Base-by-base conservation (phyloP, 2,113 vertebrate species). In the Nothoprocta perdicaria region DNA sequence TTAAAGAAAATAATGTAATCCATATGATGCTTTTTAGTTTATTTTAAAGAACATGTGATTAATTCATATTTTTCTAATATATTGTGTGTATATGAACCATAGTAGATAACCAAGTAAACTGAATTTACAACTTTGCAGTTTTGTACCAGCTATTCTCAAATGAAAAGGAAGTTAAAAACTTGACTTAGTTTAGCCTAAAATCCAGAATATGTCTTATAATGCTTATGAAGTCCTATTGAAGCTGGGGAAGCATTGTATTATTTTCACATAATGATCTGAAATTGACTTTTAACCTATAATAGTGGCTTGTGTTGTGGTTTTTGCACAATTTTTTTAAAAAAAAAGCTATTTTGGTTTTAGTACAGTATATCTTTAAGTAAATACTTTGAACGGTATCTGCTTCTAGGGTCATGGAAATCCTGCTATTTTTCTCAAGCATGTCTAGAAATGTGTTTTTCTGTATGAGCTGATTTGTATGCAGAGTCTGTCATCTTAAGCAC, bases 1-100 rank as follows among this genome's bases (percentile, higher is more conserved):
- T 88, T 99, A 92, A 98, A 96, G 96, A 99, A 98, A 97, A 89
- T 45, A 1, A 89, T 48, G 0, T 92, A 84, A 50, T 69, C 55
- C 12, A 7, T 3, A 2, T 68, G 58, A 74, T 79, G 48, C 41
- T 43, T 80, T 21, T 38, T 52, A 29, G 6, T 5, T 74, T 84
- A 67, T 94, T 82, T 11, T 86, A 79, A 92, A 14, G 6, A 12
- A 3, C 86, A 6, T 38, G 1, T 71, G 35, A 45, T 79, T 55
- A 82, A 72, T 68, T 53, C 48, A 38, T 86, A 19, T 23, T 67
- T 79, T 79, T 35, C 93, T 69, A 52, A 21, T 66, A 23, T 3
- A 29, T 2, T n/a, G 3, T 55, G 6, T 72, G 12, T 50, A 15
- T 62, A 5, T 45, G 27, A 50, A 74, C 53, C 50, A 22, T 38